Percentiles rank a stretch among this genome's conserved stretches.
These are phyloP conservation scores for Gymnosoma rotundatum DNA, from an alignment of 2,888 invertebrate genomes.

Conservation along the genomic window DNA sequence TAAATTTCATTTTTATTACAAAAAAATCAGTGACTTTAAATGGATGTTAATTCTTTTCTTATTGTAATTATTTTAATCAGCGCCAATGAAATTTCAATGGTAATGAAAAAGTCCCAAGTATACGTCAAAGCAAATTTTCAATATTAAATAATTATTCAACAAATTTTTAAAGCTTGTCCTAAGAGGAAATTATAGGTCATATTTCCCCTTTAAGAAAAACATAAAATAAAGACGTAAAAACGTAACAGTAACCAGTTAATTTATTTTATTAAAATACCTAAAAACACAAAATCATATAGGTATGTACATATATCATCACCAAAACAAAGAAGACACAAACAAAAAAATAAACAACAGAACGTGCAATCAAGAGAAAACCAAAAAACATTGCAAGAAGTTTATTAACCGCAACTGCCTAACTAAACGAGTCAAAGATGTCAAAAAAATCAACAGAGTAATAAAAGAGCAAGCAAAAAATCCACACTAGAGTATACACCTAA, in stretches of 20 bases:
- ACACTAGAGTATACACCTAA: background rate
- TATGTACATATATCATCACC: constrained; percentile 4
- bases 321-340: constrained; percentile 27
- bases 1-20: too few relatives aligned
- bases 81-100: too few relatives aligned
- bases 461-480: constrained; percentile 23
- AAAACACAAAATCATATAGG: constrained; percentile 5
- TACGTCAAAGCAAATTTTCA: too few relatives aligned
- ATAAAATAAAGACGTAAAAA: constrained; percentile 4
- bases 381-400: constrained; percentile 70
- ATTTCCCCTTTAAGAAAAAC: constrained; percentile 8
- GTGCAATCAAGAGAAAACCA: constrained; percentile 52
- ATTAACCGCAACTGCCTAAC: constrained; percentile 63
- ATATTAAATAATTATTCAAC: too few relatives aligned
- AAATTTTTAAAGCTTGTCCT: background rate
- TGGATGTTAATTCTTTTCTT: too few relatives aligned
- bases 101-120: too few relatives aligned
- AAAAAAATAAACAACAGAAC: constrained; percentile 55
- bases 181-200: background rate
- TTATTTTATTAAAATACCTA: constrained; percentile 15
- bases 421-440: constrained; percentile 29
- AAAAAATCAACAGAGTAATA: constrained; percentile 23
- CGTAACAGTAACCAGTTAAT: constrained; percentile 39
- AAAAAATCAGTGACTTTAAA: too few relatives aligned
- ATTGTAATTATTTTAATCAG: too few relatives aligned